These are phyloP conservation scores for Drosophila willistoni DNA, from an alignment of 1,140 invertebrate genomes.

Conservation along the genomic window DNA sequence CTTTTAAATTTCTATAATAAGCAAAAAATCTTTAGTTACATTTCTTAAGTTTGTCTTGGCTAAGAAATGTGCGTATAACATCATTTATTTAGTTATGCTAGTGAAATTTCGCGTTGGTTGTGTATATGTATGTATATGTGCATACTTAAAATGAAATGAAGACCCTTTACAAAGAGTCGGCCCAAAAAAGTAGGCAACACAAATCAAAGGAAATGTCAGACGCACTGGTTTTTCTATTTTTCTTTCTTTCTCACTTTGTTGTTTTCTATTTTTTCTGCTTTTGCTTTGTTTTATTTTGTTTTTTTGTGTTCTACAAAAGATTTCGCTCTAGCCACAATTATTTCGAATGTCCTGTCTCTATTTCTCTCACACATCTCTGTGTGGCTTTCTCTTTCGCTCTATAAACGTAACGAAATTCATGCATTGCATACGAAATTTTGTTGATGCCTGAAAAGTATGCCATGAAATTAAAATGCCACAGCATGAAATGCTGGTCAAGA, in stretches of 20 bases:
- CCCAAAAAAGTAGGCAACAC: slow-evolving; percentile 54
- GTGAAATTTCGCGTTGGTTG: too few relatives aligned
- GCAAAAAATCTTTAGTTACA: too few relatives aligned
- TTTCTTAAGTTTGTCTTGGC: too few relatives aligned
- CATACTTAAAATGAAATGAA: too few relatives aligned
- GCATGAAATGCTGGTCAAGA: slow-evolving; percentile 71
- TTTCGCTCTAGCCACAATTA: slow-evolving; percentile 17
- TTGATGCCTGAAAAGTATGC: slow-evolving; percentile 56
- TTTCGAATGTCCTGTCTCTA: not conserved
- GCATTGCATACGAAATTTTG: slow-evolving; percentile 63
- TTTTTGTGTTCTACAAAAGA: slow-evolving; percentile 4
- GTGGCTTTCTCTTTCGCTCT: slow-evolving; percentile 1
- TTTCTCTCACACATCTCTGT: not conserved
- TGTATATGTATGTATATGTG: too few relatives aligned
- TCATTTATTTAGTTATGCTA: too few relatives aligned
- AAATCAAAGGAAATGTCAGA: slow-evolving; percentile 59
- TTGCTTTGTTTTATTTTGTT: not conserved
- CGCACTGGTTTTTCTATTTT: slow-evolving; percentile 23
- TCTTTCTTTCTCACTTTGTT: not conserved
- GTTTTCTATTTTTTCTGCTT: not conserved
- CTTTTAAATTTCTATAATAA: too few relatives aligned
- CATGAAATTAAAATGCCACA: slow-evolving; percentile 68
- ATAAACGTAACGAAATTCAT: slow-evolving; percentile 51
- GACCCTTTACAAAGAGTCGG: not conserved
- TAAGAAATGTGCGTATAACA: too few relatives aligned